Evolutionary conservation across 1,140 invertebrate species (phyloP), one percentile per base, ranked within the genome.

Genomic region (Drosophila subobscura): DNA sequence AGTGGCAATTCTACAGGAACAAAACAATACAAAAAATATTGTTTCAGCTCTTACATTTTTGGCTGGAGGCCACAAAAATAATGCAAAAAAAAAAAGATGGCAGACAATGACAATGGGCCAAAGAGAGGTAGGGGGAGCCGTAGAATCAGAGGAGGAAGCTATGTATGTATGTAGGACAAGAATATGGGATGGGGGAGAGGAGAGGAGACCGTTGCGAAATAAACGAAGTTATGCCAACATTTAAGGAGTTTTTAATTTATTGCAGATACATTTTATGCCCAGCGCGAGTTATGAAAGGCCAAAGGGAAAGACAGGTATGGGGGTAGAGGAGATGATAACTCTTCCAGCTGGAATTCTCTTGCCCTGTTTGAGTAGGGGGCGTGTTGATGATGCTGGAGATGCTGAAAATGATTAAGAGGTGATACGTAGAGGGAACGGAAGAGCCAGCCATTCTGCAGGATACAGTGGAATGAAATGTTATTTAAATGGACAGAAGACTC

Each of bases 201-300:
- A 68, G 47, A 56, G 33, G 10, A 37, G 33, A 12, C 51, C 66
- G 47, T 37, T 37, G 63, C 56, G 53, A 42, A 64, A 68, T 68
- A 70, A 70, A 70, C 63, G 59, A 79, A 64, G 72, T 76, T 71
- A 67, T 60, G 72, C 54, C 73, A 84, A 72, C 85, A 89, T 90
- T 90, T 90, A 90, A 90, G 77, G 76, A 90, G 83, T 88, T 90
- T 90, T 90, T 90, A 90, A 90, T 90, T 90, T 90, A 90, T 90
- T 90, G 86, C 90, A 90, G 89, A 90, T 90, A 90, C 74, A 90
- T 76, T 79, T 76, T 72, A 72, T 72, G 75, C 52, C 33, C 47
- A 33, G 47, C 61, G 29, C 45, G 55, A 65, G 59, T 68, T 68
- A 56, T 56, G 55, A 52, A 59, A 55, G 51, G 51, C 54, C 37